Evolutionary conservation across 2,888 invertebrate species (phyloP).

Genomic region (Strigamia maritima): DNA sequence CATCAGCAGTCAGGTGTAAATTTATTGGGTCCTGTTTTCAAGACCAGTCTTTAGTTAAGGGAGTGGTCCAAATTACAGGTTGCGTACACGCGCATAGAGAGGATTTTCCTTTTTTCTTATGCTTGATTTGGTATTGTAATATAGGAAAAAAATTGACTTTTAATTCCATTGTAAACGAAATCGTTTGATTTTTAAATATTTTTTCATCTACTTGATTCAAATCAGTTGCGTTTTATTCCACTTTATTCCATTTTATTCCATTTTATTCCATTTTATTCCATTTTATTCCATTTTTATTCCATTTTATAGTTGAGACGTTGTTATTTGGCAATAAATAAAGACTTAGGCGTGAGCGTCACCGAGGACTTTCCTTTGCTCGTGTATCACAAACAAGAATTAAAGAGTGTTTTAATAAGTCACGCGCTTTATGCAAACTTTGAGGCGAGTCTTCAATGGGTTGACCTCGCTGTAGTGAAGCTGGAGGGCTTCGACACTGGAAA

Average conservation of each 20-base stretch:
- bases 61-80: constrained; percentile 25
- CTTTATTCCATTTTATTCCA: too few relatives aligned
- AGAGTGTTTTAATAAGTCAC: constrained; percentile 30
- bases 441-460: constrained; percentile 34
- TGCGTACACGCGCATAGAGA: neutral
- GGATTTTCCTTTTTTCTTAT: neutral
- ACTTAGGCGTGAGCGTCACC: constrained; percentile 21
- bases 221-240: constrained; percentile 3
- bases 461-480: constrained; percentile 7
- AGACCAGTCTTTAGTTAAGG: constrained; percentile 30
- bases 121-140: neutral
- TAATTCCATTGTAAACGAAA: neutral
- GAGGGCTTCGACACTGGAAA: constrained; percentile 31
- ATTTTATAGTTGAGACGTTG: constrained; percentile 19
- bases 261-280: neutral
- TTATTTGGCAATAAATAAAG: constrained; percentile 27
- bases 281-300: neutral
- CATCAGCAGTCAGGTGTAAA: constrained; percentile 17
- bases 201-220: neutral
- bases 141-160: neutral
- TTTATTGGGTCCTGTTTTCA: constrained; percentile 20
- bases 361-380: constrained; percentile 11
- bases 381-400: constrained; percentile 34
- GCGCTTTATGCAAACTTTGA: constrained; percentile 31
- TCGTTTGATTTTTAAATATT: neutral